Base-by-base conservation (phyloP, 2,113 vertebrate species). In the Carettochelys insculpta region DNA sequence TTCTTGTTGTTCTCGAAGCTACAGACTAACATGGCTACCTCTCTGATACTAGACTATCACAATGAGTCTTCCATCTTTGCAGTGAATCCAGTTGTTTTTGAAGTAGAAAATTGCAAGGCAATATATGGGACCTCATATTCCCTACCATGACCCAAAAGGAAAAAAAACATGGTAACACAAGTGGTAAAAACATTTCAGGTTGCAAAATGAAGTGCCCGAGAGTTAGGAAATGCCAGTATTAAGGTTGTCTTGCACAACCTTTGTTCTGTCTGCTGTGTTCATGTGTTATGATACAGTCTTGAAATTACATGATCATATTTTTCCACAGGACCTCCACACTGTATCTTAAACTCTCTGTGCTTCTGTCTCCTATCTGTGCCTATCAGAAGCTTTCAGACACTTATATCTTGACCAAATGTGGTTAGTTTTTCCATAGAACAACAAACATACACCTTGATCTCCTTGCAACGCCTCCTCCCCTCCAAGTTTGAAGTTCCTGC, bases 181-280 rank as follows among this genome's bases (percentile, higher is more conserved):
- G 1, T 7, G n/a, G 17, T 58, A 71, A 27, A 77, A n/a, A 54
- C 9, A 20, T 3, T 14, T 22, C 52, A 47, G 29, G 17, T 61
- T 54, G 58, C 22, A 12, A 29, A n/a, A 41, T 0, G 56, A 85
- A 75, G 65, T 17, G 0, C 27, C 16, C 1, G 0, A 6, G 43
- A 10, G 61, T 1, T 20, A 0, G 0, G 4, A 12, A 24, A 73
- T 41, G 52, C 51, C 71, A 85, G 82, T 12, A 51, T 6, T 10
- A 1, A 2, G 34, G 71, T 11, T 81, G 41, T 50, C n/a, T 31
- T 71, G 16, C 1, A 47, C 1, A n/a, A 58, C n/a, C n/a, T 68
- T 38, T 8, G 22, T 68, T 5, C 82, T 10, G 0, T 11, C 0
- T 0, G 3, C 54, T 56, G 54, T 56, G 27, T 27, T 56, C 11